These are phyloP conservation scores for Emmelina monodactyla DNA, from an alignment of 2,888 invertebrate genomes.

Conservation along the genomic window DNA sequence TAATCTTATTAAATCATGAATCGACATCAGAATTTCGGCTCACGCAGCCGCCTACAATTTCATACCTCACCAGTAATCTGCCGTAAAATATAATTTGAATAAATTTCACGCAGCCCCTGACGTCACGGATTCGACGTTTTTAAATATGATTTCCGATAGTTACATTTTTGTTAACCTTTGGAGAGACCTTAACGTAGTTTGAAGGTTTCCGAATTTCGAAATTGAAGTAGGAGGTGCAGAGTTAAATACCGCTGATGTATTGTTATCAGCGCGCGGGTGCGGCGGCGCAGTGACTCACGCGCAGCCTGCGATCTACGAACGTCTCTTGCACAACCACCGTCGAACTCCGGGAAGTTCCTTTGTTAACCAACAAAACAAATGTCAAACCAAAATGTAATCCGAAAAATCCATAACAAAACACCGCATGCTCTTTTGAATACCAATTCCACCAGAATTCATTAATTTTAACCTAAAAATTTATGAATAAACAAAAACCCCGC, in stretches of 20 bases:
- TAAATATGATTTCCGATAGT: slow-evolving; percentile 6
- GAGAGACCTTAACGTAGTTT: too few relatives aligned
- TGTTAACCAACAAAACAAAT: too few relatives aligned
- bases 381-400: too few relatives aligned
- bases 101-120: slow-evolving; percentile 25
- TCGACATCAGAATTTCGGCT: slow-evolving; percentile 19
- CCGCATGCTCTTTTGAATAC: not conserved
- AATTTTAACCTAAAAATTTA: not conserved
- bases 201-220: too few relatives aligned
- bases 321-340: too few relatives aligned
- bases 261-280: too few relatives aligned
- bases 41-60: slow-evolving; percentile 22
- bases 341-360: too few relatives aligned
- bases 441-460: not conserved
- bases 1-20: not conserved
- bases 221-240: too few relatives aligned
- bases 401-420: not conserved
- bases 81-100: slow-evolving; percentile 37
- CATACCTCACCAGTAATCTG: slow-evolving; percentile 25
- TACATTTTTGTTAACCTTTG: not conserved
- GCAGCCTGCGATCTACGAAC: too few relatives aligned
- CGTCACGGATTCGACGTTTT: not conserved
- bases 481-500: not conserved
- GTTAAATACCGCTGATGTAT: too few relatives aligned
- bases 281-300: too few relatives aligned